Evolutionary conservation across 2,113 vertebrate genomes (phyloP), one percentile per base, ranked within the genome.

Genomic region (Paedocypris sp.): DNA sequence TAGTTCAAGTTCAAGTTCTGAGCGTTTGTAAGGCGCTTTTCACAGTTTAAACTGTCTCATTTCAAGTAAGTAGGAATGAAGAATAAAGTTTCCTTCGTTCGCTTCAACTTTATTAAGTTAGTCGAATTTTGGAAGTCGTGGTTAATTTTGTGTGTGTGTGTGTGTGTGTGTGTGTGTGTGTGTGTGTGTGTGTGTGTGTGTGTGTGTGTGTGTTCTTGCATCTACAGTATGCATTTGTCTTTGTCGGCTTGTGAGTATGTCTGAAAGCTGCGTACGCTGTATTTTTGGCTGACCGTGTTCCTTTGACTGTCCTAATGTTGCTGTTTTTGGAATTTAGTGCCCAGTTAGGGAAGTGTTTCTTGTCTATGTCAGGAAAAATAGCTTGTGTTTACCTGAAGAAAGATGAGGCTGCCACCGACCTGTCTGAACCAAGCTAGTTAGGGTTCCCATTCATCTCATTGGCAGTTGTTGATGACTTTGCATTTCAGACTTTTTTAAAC

Each of bases 311-410:
- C 20, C 50, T 31, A 15, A 35, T 61, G 29, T 54, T 59, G 29
- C 36, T 38, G n/a, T 65, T 62, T 69, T 57, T 61, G 22, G 50
- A 43, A 4, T 69, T 54, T 58, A 45, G 29, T 28, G 32, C 57
- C 41, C 46, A 53, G 15, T 52, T 47, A 46, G 57, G 16, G 19
- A 60, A 42, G 41, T 36, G 25, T 46, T 28, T 60, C 49, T 49
- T 23, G 57, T 51, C 32, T 46, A 31, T 47, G 48, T 56, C 56
- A 56, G 49, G 35, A 38, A 47, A 36, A 54, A 42, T 18, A 36
- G 41, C 19, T 32, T 38, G 13, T 54, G 42, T 48, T 48, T 26
- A 67, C 19, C 39, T n/a, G 46, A 26, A 52, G 50, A 67, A 49
- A 43, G 50, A 57, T 67, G 59, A 67, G 29, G 12, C 28, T 35